Percentiles rank a stretch among this genome's conserved stretches.
Evolutionary conservation across 2,797 vertebrate genomes (phyloP).

Genomic region (Eremophila alpestris): DNA sequence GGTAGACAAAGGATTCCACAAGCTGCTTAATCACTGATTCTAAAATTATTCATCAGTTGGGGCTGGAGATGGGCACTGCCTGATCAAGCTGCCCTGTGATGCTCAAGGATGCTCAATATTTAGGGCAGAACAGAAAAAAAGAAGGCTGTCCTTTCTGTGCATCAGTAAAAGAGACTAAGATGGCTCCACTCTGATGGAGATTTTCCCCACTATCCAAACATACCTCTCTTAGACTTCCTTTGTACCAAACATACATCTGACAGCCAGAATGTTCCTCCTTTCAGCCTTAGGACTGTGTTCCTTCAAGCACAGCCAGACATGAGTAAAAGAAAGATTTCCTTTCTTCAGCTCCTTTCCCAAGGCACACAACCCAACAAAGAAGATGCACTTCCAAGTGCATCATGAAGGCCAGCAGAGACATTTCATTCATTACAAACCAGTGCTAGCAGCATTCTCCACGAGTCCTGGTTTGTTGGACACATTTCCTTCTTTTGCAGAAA

Average conservation of each 20-base stretch:
- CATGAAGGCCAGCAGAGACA: background rate
- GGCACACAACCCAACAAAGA: background rate
- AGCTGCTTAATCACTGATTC: background rate
- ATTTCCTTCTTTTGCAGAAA: background rate
- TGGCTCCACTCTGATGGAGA: background rate
- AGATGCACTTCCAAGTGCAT: background rate
- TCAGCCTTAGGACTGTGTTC: background rate
- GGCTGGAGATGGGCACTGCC: background rate
- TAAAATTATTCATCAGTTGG: background rate
- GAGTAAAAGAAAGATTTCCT: background rate
- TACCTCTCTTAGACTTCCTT: background rate
- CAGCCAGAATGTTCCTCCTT: background rate
- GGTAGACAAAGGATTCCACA: background rate
- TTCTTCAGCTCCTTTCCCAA: background rate
- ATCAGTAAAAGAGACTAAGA: background rate
- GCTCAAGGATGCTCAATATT: background rate
- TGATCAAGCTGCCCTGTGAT: background rate
- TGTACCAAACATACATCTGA: background rate
- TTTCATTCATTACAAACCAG: background rate
- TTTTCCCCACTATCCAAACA: background rate
- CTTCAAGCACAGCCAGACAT: background rate
- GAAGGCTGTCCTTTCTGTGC: background rate
- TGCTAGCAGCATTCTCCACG: background rate
- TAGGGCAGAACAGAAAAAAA: background rate
- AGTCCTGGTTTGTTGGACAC: background rate